A percentile compares a stretch with the other conserved stretches of the same genome.
Conservation (phyloP, 2,888 invertebrate genomes). For the Aplocera efformata region DNA sequence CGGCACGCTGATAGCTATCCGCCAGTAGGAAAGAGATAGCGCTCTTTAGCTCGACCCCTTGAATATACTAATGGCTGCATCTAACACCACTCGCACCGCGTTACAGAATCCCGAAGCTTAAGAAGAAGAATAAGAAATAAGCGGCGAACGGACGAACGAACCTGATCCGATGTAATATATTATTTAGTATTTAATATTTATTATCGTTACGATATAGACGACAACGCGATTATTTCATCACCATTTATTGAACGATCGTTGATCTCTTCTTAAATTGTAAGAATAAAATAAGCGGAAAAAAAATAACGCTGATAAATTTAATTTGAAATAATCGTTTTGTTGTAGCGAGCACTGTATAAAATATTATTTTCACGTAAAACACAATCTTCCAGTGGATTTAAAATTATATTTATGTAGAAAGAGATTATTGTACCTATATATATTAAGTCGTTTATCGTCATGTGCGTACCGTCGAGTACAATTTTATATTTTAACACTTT, state of each 20-base stretch:
- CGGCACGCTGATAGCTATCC: no score
- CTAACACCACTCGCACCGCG: slow-evolving; percentile 67
- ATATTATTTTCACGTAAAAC: slow-evolving; percentile 36
- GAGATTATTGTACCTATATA: slow-evolving; percentile 36
- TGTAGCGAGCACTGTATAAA: slow-evolving; percentile 22
- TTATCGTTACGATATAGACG: slow-evolving; percentile 38
- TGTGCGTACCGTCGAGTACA: slow-evolving; percentile 48
- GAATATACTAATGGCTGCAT: slow-evolving; percentile 41
- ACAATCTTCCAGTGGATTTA: slow-evolving; percentile 45
- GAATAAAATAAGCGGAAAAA: slow-evolving; percentile 14
- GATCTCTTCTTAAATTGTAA: slow-evolving; percentile 44
- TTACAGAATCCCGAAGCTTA: slow-evolving; percentile 77
- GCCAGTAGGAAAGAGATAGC: not conserved
- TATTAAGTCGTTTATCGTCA: slow-evolving; percentile 20
- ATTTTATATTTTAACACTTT: slow-evolving; percentile 45
- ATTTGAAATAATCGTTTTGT: slow-evolving; percentile 32
- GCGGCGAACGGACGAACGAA: slow-evolving; percentile 59
- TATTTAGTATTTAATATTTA: slow-evolving; percentile 65
- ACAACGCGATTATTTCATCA: slow-evolving; percentile 30
- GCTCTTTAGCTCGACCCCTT: slow-evolving; percentile 17
- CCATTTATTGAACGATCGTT: slow-evolving; percentile 19
- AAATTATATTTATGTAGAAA: slow-evolving; percentile 33
- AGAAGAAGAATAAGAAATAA: slow-evolving; percentile 72
- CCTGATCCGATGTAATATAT: slow-evolving; percentile 65
- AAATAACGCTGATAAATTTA: slow-evolving; percentile 2